Conservation (phyloP, 1,140 invertebrate genomes). For the Drosophila serrata region DNA sequence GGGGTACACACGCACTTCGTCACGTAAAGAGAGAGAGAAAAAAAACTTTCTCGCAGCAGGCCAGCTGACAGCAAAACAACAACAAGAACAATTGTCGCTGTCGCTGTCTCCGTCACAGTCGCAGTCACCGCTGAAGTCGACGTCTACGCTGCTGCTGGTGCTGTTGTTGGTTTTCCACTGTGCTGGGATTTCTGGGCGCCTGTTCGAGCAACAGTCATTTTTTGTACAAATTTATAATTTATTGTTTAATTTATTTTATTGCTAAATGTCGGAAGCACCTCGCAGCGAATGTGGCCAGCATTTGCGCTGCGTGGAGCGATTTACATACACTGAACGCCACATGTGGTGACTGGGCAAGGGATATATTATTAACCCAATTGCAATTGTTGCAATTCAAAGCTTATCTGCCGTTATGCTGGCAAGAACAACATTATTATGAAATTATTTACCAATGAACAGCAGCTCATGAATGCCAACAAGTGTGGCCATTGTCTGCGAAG, state of each 20-base stretch:
- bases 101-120: constrained; percentile 12
- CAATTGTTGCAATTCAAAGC: constrained; percentile 76
- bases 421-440: constrained; percentile 84
- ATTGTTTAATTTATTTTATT: constrained; percentile 84
- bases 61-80: constrained; percentile 50
- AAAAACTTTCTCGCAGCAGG: constrained; percentile 71
- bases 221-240: constrained; percentile 85
- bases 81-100: constrained; percentile 17
- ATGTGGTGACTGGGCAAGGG: constrained; percentile 13
- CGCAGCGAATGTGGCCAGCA: constrained; percentile 8
- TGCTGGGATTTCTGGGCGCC: constrained; percentile 62
- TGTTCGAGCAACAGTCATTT: constrained; percentile 77
- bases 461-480: constrained; percentile 79
- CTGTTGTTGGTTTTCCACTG: constrained; percentile 10
- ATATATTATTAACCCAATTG: constrained; percentile 80
- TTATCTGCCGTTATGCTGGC: constrained; percentile 73
- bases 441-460: constrained; percentile 83
- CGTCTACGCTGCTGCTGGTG: constrained; percentile 4
- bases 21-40: constrained; percentile 26
- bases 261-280: constrained; percentile 66
- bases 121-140: constrained; percentile 20
- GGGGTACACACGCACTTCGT: constrained; percentile 32
- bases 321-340: constrained; percentile 10
- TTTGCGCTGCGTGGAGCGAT: constrained; percentile 20
- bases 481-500: constrained; percentile 49